Conservation (phyloP, 2,888 invertebrate species). For the Encarsia formosa region DNA sequence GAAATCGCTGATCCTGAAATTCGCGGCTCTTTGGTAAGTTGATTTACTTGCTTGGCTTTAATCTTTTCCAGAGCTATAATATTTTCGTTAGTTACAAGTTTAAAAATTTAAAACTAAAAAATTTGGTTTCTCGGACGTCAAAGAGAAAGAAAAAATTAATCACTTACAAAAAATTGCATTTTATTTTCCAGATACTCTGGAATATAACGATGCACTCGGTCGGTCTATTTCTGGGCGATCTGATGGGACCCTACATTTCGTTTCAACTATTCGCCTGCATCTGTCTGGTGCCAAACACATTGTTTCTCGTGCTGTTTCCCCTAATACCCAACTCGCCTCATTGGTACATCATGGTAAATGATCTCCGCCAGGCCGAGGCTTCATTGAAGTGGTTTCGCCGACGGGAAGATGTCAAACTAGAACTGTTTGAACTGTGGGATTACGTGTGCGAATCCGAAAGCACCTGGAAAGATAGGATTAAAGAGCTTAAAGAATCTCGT, state of each 20-base stretch:
- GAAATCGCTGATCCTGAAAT: conserved; percentile 47
- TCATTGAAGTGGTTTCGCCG: conserved; percentile 44
- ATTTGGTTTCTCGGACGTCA: too few relatives aligned
- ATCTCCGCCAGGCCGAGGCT: conserved; percentile 40
- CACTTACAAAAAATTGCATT: too few relatives aligned
- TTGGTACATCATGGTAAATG: conserved; percentile 38
- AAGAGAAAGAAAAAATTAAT: too few relatives aligned
- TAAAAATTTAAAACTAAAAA: too few relatives aligned
- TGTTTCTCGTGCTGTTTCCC: conserved; percentile 41
- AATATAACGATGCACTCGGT: conserved; percentile 40
- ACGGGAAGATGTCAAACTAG: conserved; percentile 38
- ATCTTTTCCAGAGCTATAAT: too few relatives aligned
- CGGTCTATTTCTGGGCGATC: conserved; percentile 45
- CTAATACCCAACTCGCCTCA: conserved; percentile 47
- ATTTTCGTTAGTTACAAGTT: too few relatives aligned
- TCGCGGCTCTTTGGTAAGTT: conserved; percentile 45
- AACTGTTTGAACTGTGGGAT: conserved; percentile 40
- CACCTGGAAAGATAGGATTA: conserved; percentile 31
- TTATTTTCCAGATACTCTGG: conserved; percentile 42
- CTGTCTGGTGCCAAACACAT: conserved; percentile 37
- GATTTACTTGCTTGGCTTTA: too few relatives aligned
- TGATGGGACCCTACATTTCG: conserved; percentile 45
- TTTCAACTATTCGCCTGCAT: conserved; percentile 42
- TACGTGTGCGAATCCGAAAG: conserved; percentile 35
- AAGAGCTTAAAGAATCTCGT: conserved; percentile 38